These are phyloP conservation scores for Ephialtes manifestator DNA, from an alignment of 2,888 invertebrate species.

Conservation along the genomic window DNA sequence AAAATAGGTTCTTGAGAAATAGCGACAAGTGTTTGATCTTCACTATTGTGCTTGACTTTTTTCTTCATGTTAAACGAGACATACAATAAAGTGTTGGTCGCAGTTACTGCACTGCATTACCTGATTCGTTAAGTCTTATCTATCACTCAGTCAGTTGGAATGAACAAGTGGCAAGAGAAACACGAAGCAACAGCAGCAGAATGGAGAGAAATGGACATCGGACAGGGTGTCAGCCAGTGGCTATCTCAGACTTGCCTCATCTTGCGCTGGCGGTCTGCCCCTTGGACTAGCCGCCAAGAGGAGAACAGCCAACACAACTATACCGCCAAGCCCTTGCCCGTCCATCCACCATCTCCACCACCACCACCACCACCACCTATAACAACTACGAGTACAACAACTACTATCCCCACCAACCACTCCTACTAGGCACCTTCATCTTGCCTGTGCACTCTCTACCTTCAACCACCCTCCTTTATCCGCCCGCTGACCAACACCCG, in stretches of 20 bases:
- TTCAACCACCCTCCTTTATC: constrained; percentile 79
- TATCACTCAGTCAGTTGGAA: constrained; percentile 54
- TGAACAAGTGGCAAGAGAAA: constrained; percentile 21
- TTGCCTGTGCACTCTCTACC: constrained; percentile 73
- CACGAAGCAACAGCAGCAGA: constrained; percentile 38
- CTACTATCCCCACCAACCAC: constrained; percentile 28
- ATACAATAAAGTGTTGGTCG: background rate
- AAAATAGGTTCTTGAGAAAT: background rate
- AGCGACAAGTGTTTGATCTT: too few relatives aligned
- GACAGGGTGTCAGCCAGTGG: constrained; percentile 84
- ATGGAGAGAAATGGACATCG: constrained; percentile 74
- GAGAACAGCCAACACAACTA: constrained; percentile 54
- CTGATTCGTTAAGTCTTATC: constrained; percentile 39
- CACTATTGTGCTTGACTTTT: too few relatives aligned
- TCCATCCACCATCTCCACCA: constrained; percentile 36
- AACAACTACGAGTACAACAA: constrained; percentile 62
- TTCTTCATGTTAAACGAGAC: too few relatives aligned
- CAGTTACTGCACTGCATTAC: constrained; percentile 27
- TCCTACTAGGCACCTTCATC: constrained; percentile 62
- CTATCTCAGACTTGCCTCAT: constrained; percentile 82
- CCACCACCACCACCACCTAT: constrained; percentile 35
- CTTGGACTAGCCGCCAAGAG: constrained; percentile 54
- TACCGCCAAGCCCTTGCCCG: constrained; percentile 53
- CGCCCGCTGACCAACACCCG: constrained; percentile 84
- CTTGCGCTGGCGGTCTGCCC: constrained; percentile 66